Evolutionary conservation across 2,888 invertebrate genomes (phyloP), one percentile per base, ranked within the genome.

Genomic region (Thymelicus sylvestris): DNA sequence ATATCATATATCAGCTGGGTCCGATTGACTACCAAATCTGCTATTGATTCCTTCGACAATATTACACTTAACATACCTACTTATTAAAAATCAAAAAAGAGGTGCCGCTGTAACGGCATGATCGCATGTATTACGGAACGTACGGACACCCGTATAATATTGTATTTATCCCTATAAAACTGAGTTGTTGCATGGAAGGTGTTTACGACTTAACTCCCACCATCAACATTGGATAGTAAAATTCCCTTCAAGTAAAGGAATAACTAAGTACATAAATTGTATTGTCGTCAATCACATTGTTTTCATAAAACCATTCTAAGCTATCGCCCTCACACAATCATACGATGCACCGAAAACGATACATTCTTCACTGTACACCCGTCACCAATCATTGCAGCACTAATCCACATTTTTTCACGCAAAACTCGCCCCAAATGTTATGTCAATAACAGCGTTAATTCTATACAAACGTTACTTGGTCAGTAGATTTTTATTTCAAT

Each of bases 321-420:
- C 50, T 67, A 67, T 67, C 67, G 61, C 41, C 66, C 41, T 67
- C 61, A 71, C 66, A 71, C 48, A 67, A 65, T 73, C 73, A 62
- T 52, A 74, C 57, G 71, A 74, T 73, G 72, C 73, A 75, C 75
- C 76, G 71, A 73, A 75, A 74, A 72, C 74, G 62, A 62, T 8
- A 66, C 73, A 75, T 76, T 74, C 76, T 73, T 72, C 44, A 47
- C 48, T 15, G 70, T 72, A 75, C 74, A 69, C 50, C n/a, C 24
- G 12, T 24, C 41, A 31, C 68, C 67, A 13, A 31, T 67, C 13
- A 13, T 31, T 8, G 31, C 50, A 50, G 13, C 12, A 15, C 41
- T 4, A 0, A 44, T 60, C n/a, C 44, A 39, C 69, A 63, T 60
- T 61, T 57, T 15, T 12, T 24, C 67, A 48, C 48, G 48, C 60